Conservation (phyloP, 2,113 vertebrate genomes). For the Zeus faber region DNA sequence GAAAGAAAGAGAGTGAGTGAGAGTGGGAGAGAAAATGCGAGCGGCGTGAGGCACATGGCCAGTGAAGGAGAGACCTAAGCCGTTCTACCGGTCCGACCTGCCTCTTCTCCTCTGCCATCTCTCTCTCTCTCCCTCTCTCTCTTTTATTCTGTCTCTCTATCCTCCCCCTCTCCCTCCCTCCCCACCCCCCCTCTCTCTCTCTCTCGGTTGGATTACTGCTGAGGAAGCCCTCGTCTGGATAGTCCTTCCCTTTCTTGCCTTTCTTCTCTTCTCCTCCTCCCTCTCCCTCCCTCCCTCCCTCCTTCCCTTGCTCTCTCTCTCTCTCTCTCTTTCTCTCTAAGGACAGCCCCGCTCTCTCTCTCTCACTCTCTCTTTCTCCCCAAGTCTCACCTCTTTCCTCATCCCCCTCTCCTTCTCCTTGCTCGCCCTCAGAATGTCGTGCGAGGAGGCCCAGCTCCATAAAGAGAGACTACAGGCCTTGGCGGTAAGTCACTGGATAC, state of each 20-base stretch:
- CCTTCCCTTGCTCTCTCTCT: constrained; percentile 5
- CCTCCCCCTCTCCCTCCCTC: constrained; percentile 36
- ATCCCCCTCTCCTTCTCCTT: constrained; percentile 68
- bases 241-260: constrained; percentile 34
- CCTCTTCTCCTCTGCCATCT: constrained; percentile 41
- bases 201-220: constrained; percentile 30
- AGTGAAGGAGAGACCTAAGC: constrained; percentile 78
- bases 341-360: constrained; percentile 6
- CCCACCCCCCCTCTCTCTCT: constrained; percentile 26
- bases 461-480: constrained; percentile 97
- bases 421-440: constrained; percentile 92
- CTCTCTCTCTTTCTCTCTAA: constrained; percentile 4
- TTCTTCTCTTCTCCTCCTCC: constrained; percentile 28
- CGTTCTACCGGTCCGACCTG: constrained; percentile 62
- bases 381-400: constrained; percentile 16
- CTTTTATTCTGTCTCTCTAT: constrained; percentile 37
- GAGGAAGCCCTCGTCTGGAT: neutral
- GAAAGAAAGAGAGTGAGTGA: constrained; percentile 64
- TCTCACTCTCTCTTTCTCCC: constrained; percentile 40
- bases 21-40: constrained; percentile 56
- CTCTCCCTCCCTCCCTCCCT: constrained; percentile 41
- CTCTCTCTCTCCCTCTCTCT: constrained; percentile 29
- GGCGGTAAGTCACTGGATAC: constrained; percentile 97
- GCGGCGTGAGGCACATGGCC: constrained; percentile 72
- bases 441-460: constrained; percentile 95